These are phyloP conservation scores for Crypturellus undulatus DNA, from an alignment of 2,113 vertebrate species.

Conservation along the genomic window DNA sequence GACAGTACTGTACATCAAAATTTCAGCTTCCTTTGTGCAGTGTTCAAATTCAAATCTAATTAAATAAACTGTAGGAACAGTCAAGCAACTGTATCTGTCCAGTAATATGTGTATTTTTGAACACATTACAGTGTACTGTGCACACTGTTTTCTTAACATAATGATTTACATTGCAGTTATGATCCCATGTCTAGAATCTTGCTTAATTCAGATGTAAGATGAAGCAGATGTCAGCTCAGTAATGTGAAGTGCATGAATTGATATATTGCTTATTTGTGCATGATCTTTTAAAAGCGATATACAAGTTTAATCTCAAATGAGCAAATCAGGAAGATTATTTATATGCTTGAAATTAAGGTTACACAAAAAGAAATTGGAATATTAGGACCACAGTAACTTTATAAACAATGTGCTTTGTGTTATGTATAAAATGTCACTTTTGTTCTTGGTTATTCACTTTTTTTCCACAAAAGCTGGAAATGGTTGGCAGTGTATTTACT, in stretches of 20 bases:
- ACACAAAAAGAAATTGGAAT: background rate
- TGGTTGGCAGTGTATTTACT: background rate
- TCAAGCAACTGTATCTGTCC: background rate
- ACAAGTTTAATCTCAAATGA: background rate
- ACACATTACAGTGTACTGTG: background rate
- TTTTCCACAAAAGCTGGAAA: background rate
- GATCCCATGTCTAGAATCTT: background rate
- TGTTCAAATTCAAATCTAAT: background rate
- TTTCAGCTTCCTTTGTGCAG: rapidly evolving
- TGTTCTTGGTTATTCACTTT: background rate
- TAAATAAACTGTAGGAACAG: background rate
- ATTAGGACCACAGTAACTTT: background rate
- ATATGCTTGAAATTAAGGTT: background rate
- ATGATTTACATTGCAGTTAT: background rate
- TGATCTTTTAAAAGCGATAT: background rate
- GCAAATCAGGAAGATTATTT: background rate
- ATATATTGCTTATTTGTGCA: background rate
- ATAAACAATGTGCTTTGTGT: background rate
- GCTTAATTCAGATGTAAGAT: background rate
- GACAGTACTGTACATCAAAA: background rate
- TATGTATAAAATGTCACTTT: background rate
- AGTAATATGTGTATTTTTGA: background rate
- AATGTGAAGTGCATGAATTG: background rate
- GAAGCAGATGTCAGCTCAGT: background rate
- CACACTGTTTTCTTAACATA: background rate